Conservation (phyloP, 1,140 invertebrate species). For the Coptotermes formosanus region DNA sequence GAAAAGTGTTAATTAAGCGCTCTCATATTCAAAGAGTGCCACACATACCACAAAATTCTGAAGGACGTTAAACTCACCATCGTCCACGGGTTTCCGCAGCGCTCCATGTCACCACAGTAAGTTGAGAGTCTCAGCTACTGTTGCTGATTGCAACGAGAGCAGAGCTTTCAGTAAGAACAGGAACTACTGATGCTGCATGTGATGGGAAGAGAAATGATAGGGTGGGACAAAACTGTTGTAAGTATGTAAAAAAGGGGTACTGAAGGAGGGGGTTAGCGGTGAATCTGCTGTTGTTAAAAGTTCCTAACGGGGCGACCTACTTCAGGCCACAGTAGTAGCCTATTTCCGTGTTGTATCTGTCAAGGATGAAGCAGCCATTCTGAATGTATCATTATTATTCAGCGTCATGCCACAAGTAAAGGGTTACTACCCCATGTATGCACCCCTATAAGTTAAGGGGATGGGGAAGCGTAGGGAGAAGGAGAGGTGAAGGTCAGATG, state of each 20-base stretch:
- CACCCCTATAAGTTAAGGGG: not conserved
- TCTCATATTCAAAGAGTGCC: too few relatives aligned
- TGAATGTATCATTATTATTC: constrained; percentile 19
- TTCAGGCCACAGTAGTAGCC: not conserved
- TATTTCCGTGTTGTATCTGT: not conserved
- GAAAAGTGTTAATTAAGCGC: too few relatives aligned
- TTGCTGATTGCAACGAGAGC: not conserved
- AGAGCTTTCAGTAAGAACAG: not conserved
- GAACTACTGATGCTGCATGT: not conserved
- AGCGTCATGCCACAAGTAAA: constrained; percentile 17
- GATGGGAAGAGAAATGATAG: not conserved
- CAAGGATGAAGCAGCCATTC: not conserved
- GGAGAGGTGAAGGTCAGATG: not conserved
- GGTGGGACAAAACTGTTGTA: constrained; percentile 8
- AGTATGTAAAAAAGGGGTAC: not conserved
- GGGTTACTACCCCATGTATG: not conserved
- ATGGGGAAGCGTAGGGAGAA: not conserved
- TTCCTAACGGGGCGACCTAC: not conserved
- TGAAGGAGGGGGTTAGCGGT: not conserved
- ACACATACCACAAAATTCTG: too few relatives aligned
- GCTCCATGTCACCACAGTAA: not conserved
- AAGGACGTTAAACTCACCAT: not conserved
- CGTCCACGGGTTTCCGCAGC: not conserved
- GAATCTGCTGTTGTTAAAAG: constrained; percentile 12
- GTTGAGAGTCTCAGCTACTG: too few relatives aligned